These are phyloP conservation scores for Melanitta fusca DNA, from an alignment of 2,797 vertebrate genomes.

Conservation along the genomic window DNA sequence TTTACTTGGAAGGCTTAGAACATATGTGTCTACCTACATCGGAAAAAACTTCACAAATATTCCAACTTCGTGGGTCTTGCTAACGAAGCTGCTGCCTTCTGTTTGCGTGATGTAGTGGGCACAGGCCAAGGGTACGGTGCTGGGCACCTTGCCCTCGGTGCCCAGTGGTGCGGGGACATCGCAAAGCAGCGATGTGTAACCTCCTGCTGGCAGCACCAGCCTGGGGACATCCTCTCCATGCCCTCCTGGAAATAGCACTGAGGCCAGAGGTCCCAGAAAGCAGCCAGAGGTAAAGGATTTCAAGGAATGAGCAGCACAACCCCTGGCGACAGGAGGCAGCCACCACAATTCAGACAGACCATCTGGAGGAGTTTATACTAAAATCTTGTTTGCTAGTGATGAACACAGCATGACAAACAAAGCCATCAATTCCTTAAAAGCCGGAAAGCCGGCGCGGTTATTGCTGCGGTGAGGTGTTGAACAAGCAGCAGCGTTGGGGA, in stretches of 20 bases:
- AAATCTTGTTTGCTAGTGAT: not conserved
- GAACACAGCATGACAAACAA: not conserved
- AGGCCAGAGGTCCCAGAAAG: not conserved
- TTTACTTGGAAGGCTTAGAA: not conserved
- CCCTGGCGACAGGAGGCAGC: not conserved
- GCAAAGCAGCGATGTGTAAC: too few species aligned
- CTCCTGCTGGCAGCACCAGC: not conserved
- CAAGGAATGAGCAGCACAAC: not conserved
- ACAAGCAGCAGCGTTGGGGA: not conserved
- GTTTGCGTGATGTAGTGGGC: fast-evolving
- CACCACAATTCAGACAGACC: not conserved
- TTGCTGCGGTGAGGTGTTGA: not conserved
- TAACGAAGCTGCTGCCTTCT: fast-evolving
- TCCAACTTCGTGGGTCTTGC: not conserved
- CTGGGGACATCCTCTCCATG: not conserved
- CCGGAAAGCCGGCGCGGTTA: fast-evolving
- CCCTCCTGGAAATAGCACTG: not conserved
- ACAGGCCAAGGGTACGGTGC: not conserved
- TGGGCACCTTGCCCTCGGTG: fast-evolving
- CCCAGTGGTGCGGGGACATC: not conserved
- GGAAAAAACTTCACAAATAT: not conserved
- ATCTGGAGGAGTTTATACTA: not conserved
- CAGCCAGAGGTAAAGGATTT: not conserved
- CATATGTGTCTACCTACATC: not conserved
- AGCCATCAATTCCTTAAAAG: not conserved